A percentile compares a stretch with the other conserved stretches of the same genome.
phyloP scores from a whole-genome alignment of 2,113 vertebrate species.

The Carettochelys insculpta region DNA sequence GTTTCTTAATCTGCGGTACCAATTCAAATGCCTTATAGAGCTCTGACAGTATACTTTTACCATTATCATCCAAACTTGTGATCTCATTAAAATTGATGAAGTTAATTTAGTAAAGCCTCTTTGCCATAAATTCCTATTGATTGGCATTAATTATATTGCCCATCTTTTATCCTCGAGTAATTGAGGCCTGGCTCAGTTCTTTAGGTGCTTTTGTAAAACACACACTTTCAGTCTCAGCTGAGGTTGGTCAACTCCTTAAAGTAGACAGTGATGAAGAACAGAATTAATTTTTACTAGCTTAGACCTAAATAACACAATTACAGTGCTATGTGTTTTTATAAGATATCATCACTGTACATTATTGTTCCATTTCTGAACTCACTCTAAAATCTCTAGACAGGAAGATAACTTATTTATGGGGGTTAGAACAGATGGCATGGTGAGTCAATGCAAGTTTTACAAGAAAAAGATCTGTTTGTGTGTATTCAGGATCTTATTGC shows the following conservation, averaged over 20 bases:
- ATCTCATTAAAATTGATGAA: background rate
- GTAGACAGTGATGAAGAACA: background rate
- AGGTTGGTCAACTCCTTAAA: background rate
- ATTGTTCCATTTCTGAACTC: slow-evolving; percentile 29
- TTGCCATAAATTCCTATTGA: background rate
- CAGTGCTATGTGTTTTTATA: background rate
- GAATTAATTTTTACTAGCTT: slow-evolving; percentile 8
- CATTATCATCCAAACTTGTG: background rate
- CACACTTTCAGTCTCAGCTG: background rate
- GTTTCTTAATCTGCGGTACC: background rate
- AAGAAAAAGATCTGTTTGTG: slow-evolving; percentile 5
- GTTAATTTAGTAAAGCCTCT: background rate
- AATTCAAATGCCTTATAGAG: background rate
- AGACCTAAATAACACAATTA: background rate
- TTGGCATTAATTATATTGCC: background rate
- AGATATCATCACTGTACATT: background rate
- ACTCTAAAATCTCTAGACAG: background rate
- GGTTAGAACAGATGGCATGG: slow-evolving; percentile 33
- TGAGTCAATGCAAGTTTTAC: slow-evolving; percentile 26
- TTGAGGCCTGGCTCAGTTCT: background rate
- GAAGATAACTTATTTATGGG: slow-evolving; percentile 42
- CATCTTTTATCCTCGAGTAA: background rate
- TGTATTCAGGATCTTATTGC: background rate
- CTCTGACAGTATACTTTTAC: background rate
- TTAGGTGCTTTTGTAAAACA: background rate